Evolutionary conservation across 2,797 vertebrate genomes (phyloP).

Genomic region (Halcyon leucocephala): DNA sequence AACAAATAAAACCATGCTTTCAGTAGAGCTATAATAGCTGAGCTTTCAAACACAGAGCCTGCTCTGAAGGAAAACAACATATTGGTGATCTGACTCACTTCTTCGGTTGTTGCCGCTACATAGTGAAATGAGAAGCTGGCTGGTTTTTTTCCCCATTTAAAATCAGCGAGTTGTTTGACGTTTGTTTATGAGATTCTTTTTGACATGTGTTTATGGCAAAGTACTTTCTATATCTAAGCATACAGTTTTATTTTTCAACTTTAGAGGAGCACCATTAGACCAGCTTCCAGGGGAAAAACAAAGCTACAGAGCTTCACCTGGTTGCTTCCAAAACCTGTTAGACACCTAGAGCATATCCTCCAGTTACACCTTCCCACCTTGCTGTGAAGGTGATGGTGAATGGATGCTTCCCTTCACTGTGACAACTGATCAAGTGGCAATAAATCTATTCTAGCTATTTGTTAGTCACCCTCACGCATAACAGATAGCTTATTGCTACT

Average conservation of each 20-base stretch:
- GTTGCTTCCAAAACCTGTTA: neutral
- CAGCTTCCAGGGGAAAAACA: neutral
- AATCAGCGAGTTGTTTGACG: neutral
- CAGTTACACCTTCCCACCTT: neutral
- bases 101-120: constrained; percentile 4
- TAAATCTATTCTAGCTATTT: neutral
- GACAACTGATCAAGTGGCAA: neutral
- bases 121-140: neutral
- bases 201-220: neutral
- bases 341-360: accelerated
- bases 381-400: neutral
- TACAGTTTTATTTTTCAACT: neutral
- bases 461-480: neutral
- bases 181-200: constrained; percentile 11
- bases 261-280: neutral
- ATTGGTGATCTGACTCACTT: constrained; percentile 61
- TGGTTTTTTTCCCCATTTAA: neutral
- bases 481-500: neutral
- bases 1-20: neutral
- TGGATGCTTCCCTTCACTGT: neutral
- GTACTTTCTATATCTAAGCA: neutral
- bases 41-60: constrained; percentile 50
- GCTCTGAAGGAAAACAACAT: constrained; percentile 56
- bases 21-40: neutral
- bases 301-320: neutral